These are phyloP conservation scores for Falco columbarius DNA, from an alignment of 2,797 vertebrate genomes.

Conservation along the genomic window DNA sequence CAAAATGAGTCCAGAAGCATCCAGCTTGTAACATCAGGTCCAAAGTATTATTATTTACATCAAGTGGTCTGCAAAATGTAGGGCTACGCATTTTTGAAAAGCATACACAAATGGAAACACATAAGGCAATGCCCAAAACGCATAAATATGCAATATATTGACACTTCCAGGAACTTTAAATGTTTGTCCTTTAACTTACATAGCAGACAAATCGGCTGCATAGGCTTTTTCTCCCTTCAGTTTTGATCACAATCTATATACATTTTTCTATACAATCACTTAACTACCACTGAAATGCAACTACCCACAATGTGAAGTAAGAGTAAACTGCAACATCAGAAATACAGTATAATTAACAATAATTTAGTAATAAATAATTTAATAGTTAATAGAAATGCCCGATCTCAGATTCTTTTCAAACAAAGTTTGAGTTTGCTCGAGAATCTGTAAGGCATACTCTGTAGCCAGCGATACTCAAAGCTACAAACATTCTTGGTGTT, in stretches of 20 bases:
- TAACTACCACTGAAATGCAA: not conserved
- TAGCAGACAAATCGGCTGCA: not conserved
- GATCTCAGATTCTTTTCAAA: not conserved
- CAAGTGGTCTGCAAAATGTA: not conserved
- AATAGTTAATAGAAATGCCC: not conserved
- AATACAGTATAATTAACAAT: not conserved
- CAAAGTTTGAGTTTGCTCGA: not conserved
- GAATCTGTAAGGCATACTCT: not conserved
- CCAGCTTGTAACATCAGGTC: not conserved
- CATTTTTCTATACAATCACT: not conserved
- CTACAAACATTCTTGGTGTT: not conserved
- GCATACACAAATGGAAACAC: not conserved
- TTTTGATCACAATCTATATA: not conserved
- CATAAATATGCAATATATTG: not conserved
- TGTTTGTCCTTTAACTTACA: not conserved
- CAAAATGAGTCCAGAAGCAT: not conserved
- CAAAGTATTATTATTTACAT: not conserved
- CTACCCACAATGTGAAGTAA: not conserved
- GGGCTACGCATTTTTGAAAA: not conserved
- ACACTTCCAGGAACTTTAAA: not conserved
- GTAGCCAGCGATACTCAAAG: not conserved
- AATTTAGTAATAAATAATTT: not conserved
- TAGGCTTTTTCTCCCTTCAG: not conserved
- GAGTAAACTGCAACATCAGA: not conserved
- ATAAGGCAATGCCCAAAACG: not conserved